Evolutionary conservation across 2,113 vertebrate species (phyloP), one percentile per base, ranked within the genome.

Genomic region (Hucho hucho): DNA sequence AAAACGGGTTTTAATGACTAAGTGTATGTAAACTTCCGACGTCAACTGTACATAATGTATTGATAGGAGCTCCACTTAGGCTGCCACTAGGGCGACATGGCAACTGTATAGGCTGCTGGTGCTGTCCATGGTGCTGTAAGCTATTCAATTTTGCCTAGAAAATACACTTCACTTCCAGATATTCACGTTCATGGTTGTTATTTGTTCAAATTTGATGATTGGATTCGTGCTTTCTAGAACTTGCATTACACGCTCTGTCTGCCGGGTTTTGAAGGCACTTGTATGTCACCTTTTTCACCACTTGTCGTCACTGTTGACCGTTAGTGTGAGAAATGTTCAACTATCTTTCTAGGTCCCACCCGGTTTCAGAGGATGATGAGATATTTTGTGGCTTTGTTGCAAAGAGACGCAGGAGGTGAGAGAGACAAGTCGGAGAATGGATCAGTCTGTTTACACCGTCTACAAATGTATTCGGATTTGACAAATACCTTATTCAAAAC

Each of bases 261-360:
- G 12, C 64, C 3, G 22, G 25, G 20, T 75, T 11, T 1, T 53
- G 3, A 37, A 3, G 83, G 77, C 64, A 83, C 16, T 46, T 61
- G 56, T 43, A 20, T 13, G 32, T 70, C 0, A 1, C 7, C 1
- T 6, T 1, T 0, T 65, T 71, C 0, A 37, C 89, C 93, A 84
- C 89, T 0, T 78, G 75, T 80, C 79, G 88, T 86, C 89, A 58
- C 84, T 91, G 83, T 84, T 87, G 86, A 76, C 90, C 89, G 88
- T 77, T 65, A 66, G 79, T 87, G 69, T 28, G 22, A 72, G 61
- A 32, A 1, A 25, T 20, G 4, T 28, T 64, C 3, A 20, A 11
- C 56, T 9, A 68, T 61, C 47, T 4, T 25, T 71, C 26, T 29
- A 76, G 61, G 86, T 87, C 86, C 88, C 90, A 89, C 90, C 91